A percentile compares a stretch with the other conserved stretches of the same genome.
Evolutionary conservation across 2,888 invertebrate species (phyloP).

Genomic region (Lumbricus terrestris): DNA sequence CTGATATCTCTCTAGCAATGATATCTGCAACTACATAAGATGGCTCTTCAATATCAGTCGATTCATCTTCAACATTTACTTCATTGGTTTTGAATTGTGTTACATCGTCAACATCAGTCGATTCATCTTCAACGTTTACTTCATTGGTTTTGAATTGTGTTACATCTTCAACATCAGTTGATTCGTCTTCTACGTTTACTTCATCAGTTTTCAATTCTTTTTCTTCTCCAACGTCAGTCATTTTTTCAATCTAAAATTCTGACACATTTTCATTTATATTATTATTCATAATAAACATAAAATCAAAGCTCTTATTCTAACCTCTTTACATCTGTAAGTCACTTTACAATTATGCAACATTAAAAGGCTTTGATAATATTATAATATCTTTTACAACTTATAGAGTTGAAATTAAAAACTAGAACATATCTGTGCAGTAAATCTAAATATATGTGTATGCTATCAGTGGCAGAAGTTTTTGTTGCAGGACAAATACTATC

Average conservation of each 20-base stretch:
- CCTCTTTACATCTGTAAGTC: neutral
- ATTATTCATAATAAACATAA: too few species aligned
- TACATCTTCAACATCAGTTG: too few species aligned
- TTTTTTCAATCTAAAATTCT: too few species aligned
- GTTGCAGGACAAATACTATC: neutral
- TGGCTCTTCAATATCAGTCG: neutral
- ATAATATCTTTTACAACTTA: too few species aligned
- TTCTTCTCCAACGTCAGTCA: neutral
- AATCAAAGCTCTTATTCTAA: too few species aligned
- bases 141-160: too few species aligned
- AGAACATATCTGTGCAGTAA: too few species aligned
- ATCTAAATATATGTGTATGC: neutral
- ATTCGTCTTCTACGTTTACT: neutral
- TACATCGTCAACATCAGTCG: neutral
- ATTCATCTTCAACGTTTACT: neutral
- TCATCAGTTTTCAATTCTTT: neutral
- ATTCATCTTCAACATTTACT: neutral
- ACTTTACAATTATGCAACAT: neutral
- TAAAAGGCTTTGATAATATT: too few species aligned
- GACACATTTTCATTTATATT: too few species aligned
- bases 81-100: too few species aligned
- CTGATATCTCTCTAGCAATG: neutral
- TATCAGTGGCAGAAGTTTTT: neutral
- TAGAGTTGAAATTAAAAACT: too few species aligned
- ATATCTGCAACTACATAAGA: neutral